Conservation (phyloP, 92 coral and sea anemone species). For the Epizoanthus illoricatus region DNA sequence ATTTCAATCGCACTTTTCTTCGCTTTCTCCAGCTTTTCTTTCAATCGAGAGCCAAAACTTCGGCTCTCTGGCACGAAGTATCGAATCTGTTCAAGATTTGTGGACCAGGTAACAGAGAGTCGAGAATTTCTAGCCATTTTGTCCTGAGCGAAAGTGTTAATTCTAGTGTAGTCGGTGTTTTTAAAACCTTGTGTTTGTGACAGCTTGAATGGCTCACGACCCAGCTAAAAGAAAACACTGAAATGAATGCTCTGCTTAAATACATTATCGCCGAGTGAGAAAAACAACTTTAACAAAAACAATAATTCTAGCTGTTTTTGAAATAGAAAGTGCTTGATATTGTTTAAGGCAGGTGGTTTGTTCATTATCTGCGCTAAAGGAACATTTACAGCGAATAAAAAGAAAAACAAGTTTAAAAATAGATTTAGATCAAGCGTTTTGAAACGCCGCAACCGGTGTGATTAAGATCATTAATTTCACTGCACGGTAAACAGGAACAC, state of each 20-base stretch:
- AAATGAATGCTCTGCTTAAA: background rate
- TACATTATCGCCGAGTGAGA: background rate
- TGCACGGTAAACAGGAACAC: no score
- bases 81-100: slow-evolving; percentile 31
- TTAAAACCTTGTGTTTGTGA: background rate
- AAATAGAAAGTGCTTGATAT: background rate
- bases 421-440: background rate
- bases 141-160: background rate
- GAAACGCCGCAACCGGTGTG: background rate
- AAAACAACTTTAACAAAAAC: slow-evolving; percentile 20
- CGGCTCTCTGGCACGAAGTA: slow-evolving; percentile 7
- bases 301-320: slow-evolving; percentile 20
- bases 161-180: background rate
- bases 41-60: slow-evolving; percentile 24
- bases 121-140: slow-evolving; percentile 14
- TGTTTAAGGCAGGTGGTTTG: background rate
- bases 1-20: slow-evolving; percentile 13
- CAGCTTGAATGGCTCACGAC: background rate
- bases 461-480: background rate
- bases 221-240: background rate
- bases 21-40: slow-evolving; percentile 27
- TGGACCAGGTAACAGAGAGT: slow-evolving; percentile 29
- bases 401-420: background rate
- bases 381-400: background rate
- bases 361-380: background rate